Evolutionary conservation across 2,113 vertebrate genomes (phyloP).

Genomic region (Diphyllodes magnificus): DNA sequence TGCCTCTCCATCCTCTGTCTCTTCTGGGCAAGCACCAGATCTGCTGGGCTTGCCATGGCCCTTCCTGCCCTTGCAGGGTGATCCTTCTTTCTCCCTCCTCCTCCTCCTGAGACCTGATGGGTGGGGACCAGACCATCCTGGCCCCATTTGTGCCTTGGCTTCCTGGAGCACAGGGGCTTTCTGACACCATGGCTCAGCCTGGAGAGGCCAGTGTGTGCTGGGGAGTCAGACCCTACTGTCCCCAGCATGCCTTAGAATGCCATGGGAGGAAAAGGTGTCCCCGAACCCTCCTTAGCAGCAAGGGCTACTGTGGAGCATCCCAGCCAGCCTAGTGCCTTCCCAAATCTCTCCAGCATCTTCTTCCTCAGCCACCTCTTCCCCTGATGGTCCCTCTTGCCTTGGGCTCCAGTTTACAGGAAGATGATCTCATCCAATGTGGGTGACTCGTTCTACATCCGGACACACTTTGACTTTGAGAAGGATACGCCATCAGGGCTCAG

Average conservation of each 20-base stretch:
- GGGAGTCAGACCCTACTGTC: background rate
- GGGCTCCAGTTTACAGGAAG: conserved; percentile 86
- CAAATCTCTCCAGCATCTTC: background rate
- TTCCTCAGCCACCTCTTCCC: background rate
- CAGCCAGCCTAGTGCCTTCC: background rate
- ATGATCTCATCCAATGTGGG: conserved; percentile 84
- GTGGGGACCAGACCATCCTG: background rate
- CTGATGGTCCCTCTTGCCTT: background rate
- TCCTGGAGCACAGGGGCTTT: background rate
- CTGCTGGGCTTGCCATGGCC: background rate
- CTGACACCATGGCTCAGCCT: background rate
- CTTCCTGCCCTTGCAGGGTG: background rate
- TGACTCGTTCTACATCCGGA: conserved; percentile 93
- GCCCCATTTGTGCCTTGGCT: background rate
- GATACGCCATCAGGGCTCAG: conserved; percentile 74
- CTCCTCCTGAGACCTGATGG: background rate
- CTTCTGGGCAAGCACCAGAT: background rate
- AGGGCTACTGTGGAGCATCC: background rate
- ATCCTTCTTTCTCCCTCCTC: background rate
- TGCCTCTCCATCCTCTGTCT: background rate
- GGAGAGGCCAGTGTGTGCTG: background rate
- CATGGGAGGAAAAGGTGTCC: background rate
- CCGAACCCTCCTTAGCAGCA: background rate
- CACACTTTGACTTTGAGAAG: conserved; percentile 90
- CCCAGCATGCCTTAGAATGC: background rate